These are phyloP conservation scores for Euura lappo DNA, from an alignment of 1,140 invertebrate species.

Conservation along the genomic window DNA sequence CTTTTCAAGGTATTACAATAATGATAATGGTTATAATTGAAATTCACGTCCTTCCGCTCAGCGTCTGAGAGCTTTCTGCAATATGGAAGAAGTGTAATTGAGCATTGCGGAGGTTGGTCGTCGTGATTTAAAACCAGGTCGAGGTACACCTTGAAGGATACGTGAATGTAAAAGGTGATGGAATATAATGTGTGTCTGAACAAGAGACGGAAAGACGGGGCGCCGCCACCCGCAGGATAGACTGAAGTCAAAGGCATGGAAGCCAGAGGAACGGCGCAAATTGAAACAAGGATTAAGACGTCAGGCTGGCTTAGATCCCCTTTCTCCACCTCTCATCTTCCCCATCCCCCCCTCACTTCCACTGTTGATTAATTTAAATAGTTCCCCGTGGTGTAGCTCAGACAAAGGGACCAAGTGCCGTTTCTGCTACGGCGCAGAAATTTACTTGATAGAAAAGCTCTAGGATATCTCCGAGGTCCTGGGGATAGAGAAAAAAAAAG, in stretches of 20 bases:
- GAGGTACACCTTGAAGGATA: neutral
- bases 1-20: too few relatives aligned
- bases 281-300: conserved; percentile 42
- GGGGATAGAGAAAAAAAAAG: neutral
- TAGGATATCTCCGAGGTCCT: neutral
- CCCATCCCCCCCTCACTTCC: neutral
- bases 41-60: too few relatives aligned
- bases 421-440: neutral
- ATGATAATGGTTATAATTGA: too few relatives aligned
- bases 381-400: conserved; percentile 25
- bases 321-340: neutral
- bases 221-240: neutral
- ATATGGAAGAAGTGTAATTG: too few relatives aligned
- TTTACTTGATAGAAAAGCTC: neutral
- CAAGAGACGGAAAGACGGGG: neutral
- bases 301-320: conserved; percentile 37
- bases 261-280: conserved; percentile 29
- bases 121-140: neutral
- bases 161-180: too few relatives aligned
- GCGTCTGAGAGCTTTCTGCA: too few relatives aligned
- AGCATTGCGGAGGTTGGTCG: too few relatives aligned
- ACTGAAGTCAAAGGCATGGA: conserved; percentile 3
- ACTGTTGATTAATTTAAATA: conserved; percentile 43
- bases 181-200: neutral
- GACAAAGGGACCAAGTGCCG: conserved; percentile 27